Evolutionary conservation across 2,888 invertebrate genomes (phyloP), one percentile per base, ranked within the genome.

Genomic region (Conomelus anceps): DNA sequence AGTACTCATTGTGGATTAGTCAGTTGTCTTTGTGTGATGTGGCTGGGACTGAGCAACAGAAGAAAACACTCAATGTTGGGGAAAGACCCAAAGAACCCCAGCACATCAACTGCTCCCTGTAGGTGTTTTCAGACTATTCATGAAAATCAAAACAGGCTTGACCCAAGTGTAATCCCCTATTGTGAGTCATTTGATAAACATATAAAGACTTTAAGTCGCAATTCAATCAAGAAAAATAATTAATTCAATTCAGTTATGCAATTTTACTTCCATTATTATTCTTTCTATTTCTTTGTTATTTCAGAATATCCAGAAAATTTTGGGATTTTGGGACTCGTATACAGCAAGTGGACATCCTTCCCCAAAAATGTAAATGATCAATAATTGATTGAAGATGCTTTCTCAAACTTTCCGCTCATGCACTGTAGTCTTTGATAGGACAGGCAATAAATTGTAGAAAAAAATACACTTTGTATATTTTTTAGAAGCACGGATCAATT

Each of bases 271-370:
- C n/a, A n/a, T n/a, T n/a, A n/a, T 86, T 85, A 26, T 85, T 89
- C 22, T n/a, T 41, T 88, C 89, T 84, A 29, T 86, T 90, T 90
- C 90, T 90, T 90, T 91, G 93, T 93, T 90, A 93, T 96, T 97
- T 88, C 96, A 99, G 96, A 99, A 99, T 93, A 98, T 99, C 91
- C 99, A 99, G 94, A 99, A 99, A 93, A 93, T 99, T 89, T 94
- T 99, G 86, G 99, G 99, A 89, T 98, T 99, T 94, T 98, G 99
- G 0, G 99, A 99, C 88, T 99, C 99, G 0, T 95, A 99, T 92
- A 98, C 99, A 24, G 99, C 99, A 88, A 98, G 97, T 91, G 99
- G 99, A 93, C 99, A 99, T 97, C 23, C 95, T 97, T 87, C 96
- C 97, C 6, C 96, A 97, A 89, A 97, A 97, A 93, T 97, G 97